These are phyloP conservation scores for Palythoa grandis DNA, from an alignment of 92 coral and sea anemone species.

Conservation along the genomic window DNA sequence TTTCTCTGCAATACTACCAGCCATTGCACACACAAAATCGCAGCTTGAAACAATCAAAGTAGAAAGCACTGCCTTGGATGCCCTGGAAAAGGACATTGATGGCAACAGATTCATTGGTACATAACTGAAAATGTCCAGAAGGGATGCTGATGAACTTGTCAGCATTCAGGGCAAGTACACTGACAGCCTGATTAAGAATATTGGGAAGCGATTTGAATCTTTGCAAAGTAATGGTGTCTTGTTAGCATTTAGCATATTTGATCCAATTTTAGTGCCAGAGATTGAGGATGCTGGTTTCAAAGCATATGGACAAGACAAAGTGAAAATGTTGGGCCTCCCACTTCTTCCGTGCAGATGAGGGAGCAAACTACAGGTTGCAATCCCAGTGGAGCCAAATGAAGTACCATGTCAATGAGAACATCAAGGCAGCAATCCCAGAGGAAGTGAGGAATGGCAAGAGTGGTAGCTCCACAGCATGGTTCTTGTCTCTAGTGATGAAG, in stretches of 20 bases:
- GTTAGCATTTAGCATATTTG: not conserved
- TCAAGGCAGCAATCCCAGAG: conserved; percentile 32
- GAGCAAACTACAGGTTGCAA: conserved; percentile 41
- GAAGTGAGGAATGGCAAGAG: conserved; percentile 39
- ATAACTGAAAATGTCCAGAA: conserved; percentile 38
- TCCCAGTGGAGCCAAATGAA: conserved; percentile 38
- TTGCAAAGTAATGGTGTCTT: not conserved
- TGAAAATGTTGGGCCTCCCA: conserved; percentile 8
- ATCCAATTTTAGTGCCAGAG: conserved; percentile 21
- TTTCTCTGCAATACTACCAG: conserved; percentile 34
- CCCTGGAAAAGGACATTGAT: conserved; percentile 34
- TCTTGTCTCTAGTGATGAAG: conserved; percentile 35
- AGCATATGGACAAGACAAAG: not conserved
- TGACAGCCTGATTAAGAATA: conserved; percentile 25
- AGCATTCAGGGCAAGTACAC: conserved; percentile 16
- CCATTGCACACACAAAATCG: conserved; percentile 23
- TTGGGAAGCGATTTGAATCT: conserved; percentile 21
- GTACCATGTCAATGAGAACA: conserved; percentile 33
- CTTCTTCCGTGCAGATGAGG: conserved; percentile 3
- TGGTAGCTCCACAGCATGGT: conserved; percentile 42
- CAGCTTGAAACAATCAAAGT: conserved; percentile 35
- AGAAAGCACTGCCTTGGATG: conserved; percentile 24
- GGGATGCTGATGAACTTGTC: conserved; percentile 23
- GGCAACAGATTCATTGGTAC: conserved; percentile 15
- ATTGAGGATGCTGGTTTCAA: conserved; percentile 19